phyloP scores from a whole-genome alignment of 1,140 invertebrate genomes.

The Formica exsecta region DNA sequence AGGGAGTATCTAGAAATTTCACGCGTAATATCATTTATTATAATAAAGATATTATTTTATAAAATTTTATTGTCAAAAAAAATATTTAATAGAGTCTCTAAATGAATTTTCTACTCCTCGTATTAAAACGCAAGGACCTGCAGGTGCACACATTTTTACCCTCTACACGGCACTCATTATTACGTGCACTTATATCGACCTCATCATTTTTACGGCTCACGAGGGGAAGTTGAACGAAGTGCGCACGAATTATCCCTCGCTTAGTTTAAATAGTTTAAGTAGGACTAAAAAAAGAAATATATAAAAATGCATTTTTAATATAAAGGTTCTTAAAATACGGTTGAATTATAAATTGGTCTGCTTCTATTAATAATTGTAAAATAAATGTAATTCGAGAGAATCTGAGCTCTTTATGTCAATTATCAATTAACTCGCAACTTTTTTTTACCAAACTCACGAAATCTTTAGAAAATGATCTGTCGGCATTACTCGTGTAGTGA shows the following conservation, averaged over 20 bases:
- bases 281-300: background rate
- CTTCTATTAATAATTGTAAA: background rate
- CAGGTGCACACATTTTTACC: conserved; percentile 46
- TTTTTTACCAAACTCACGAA: background rate
- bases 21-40: background rate
- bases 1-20: background rate
- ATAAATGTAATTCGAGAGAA: background rate
- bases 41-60: background rate
- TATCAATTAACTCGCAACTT: background rate
- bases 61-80: background rate
- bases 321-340: background rate
- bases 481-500: conserved; percentile 36
- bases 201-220: conserved; percentile 17
- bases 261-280: background rate
- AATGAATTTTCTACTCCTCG: background rate
- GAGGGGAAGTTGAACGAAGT: conserved; percentile 10
- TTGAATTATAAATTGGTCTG: background rate
- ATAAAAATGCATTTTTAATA: conserved; percentile 1
- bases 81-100: background rate
- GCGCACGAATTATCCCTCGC: background rate
- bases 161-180: background rate
- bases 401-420: background rate
- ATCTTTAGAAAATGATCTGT: background rate
- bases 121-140: background rate
- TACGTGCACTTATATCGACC: background rate